phyloP scores from a whole-genome alignment of 2,113 vertebrate species.

The Hippocampus mohnikei region DNA sequence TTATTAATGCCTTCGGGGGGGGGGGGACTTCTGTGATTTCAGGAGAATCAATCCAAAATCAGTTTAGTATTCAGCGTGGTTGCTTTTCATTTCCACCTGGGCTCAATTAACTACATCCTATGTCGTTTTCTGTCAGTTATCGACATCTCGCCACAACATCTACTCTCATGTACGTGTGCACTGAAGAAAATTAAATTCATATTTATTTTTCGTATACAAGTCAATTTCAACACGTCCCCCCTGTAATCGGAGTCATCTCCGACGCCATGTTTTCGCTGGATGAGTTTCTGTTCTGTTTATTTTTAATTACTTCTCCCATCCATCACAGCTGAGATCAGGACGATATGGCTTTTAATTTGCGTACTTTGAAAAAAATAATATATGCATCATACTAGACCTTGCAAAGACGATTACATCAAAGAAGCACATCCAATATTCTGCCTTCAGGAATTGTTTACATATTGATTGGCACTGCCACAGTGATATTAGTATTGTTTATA shows the following conservation, averaged over 20 bases:
- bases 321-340: neutral
- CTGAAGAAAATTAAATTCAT: neutral
- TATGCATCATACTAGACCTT: neutral
- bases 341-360: neutral
- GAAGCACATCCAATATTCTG: no score
- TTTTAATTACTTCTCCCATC: neutral
- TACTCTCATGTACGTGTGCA: neutral
- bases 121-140: neutral
- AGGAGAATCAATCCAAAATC: slow-evolving; percentile 14
- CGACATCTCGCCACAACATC: neutral
- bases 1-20: slow-evolving; percentile 5
- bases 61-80: slow-evolving; percentile 1
- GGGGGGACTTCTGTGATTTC: slow-evolving; percentile 6
- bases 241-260: neutral
- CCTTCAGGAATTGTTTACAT: neutral
- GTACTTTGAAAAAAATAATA: neutral
- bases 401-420: neutral
- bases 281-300: neutral
- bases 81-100: slow-evolving; percentile 22
- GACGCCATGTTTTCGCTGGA: neutral
- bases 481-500: neutral
- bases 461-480: neutral
- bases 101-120: slow-evolving; percentile 8
- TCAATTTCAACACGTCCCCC: neutral
- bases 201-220: neutral